Evolutionary conservation across 2,888 invertebrate genomes (phyloP).

Genomic region (Nomada ruficornis): DNA sequence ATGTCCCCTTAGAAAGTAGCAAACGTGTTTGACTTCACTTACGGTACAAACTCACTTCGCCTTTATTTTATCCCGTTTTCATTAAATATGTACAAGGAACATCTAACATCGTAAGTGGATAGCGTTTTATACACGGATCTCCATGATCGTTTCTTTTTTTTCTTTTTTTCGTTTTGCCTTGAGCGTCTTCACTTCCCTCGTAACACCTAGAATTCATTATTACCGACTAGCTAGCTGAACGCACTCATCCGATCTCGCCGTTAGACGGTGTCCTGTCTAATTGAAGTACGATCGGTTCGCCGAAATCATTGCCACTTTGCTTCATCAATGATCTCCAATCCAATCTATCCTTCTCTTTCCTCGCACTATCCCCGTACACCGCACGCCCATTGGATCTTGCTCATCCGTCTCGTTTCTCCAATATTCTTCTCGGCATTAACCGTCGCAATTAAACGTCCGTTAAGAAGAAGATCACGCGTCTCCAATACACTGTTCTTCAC

Average conservation of each 20-base stretch:
- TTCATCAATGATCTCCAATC: no score
- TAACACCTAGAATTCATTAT: slow-evolving; percentile 68
- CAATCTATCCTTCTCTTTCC: not conserved
- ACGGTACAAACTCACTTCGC: slow-evolving; percentile 74
- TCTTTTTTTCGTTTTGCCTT: slow-evolving; percentile 32
- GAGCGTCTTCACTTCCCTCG: slow-evolving; percentile 57
- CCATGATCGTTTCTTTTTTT: slow-evolving; percentile 62
- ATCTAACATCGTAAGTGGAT: slow-evolving; percentile 79
- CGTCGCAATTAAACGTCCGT: no score
- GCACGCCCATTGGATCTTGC: no score
- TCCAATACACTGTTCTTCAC: no score
- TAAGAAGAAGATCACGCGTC: no score
- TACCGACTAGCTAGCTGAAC: slow-evolving; percentile 65
- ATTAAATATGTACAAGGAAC: slow-evolving; percentile 79
- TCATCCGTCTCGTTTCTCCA: no score
- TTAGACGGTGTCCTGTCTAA: slow-evolving; percentile 41
- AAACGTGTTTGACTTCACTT: slow-evolving; percentile 74
- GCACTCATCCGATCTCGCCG: slow-evolving; percentile 48
- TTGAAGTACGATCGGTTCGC: slow-evolving; percentile 53
- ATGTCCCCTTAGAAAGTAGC: slow-evolving; percentile 74
- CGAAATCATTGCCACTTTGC: no score
- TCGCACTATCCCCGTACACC: no score
- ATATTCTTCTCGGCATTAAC: no score
- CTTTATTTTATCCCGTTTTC: slow-evolving; percentile 2
- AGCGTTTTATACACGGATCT: slow-evolving; percentile 75